These are phyloP conservation scores for Xiphophorus birchmanni DNA, from an alignment of 2,797 vertebrate genomes.

Conservation along the genomic window DNA sequence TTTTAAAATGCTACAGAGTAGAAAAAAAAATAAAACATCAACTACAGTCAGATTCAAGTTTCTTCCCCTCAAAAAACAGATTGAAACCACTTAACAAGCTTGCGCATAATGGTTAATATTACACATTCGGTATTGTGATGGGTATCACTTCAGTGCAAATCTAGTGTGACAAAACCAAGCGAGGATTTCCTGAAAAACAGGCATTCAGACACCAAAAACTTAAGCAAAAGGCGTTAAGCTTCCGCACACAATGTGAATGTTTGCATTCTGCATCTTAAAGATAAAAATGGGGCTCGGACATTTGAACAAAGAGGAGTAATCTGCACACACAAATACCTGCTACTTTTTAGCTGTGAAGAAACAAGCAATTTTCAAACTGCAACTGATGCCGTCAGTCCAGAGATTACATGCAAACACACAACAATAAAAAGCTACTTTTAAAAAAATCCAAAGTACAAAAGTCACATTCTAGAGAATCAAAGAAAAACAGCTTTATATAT, in stretches of 20 bases:
- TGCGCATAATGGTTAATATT: constrained; percentile 31
- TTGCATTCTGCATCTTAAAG: constrained; percentile 20
- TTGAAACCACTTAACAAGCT: constrained; percentile 15
- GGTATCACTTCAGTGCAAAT: constrained; percentile 63
- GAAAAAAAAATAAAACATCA: constrained; percentile 31
- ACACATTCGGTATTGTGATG: constrained; percentile 51
- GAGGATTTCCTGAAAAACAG: constrained; percentile 9
- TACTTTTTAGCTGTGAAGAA: constrained; percentile 9
- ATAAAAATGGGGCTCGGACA: neutral
- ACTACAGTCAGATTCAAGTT: constrained; percentile 40
- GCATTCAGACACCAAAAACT: constrained; percentile 24
- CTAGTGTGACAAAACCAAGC: constrained; percentile 22
- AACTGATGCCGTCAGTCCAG: constrained; percentile 10
- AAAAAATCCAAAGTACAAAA: constrained; percentile 31
- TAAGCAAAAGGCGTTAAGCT: constrained; percentile 14
- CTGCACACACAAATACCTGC: constrained; percentile 14
- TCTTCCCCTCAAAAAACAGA: constrained; percentile 12
- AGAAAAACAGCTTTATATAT: constrained; percentile 32
- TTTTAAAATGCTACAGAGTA: constrained; percentile 33
- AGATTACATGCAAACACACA: constrained; percentile 10
- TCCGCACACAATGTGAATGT: constrained; percentile 33
- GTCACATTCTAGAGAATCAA: constrained; percentile 41
- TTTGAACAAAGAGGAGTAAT: constrained; percentile 8
- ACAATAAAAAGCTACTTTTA: constrained; percentile 22
- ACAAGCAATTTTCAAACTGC: constrained; percentile 10